phyloP scores from a whole-genome alignment of 1,140 invertebrate genomes.

The Anoplolepis gracilipes region DNA sequence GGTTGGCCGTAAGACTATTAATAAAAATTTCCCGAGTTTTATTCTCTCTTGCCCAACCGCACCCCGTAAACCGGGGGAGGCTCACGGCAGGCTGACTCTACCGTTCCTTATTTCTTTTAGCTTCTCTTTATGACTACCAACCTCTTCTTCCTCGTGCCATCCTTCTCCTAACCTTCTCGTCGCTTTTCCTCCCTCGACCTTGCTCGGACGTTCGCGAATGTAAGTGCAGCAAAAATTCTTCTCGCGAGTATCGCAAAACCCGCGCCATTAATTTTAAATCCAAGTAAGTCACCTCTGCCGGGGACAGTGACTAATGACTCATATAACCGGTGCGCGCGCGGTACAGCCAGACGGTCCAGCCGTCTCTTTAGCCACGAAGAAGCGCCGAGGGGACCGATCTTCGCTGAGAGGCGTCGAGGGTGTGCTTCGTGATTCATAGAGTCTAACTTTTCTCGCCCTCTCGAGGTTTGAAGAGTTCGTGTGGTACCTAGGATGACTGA shows the following conservation, averaged over 20 bases:
- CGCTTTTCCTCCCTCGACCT: background rate
- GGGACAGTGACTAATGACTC: constrained; percentile 77
- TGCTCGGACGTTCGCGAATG: constrained; percentile 56
- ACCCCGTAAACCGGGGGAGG: constrained; percentile 65
- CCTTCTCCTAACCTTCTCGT: background rate
- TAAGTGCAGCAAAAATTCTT: constrained; percentile 75
- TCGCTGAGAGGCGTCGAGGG: constrained; percentile 62
- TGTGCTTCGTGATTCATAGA: constrained; percentile 74
- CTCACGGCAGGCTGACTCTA: constrained; percentile 48
- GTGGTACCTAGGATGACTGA: constrained; percentile 62
- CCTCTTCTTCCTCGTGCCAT: background rate
- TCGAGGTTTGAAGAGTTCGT: constrained; percentile 61
- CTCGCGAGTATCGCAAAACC: constrained; percentile 75
- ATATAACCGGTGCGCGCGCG: constrained; percentile 66
- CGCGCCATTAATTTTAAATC: constrained; percentile 77
- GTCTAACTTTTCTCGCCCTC: constrained; percentile 70
- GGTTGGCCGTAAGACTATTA: constrained; percentile 67
- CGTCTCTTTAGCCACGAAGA: constrained; percentile 72
- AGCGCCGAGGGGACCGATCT: constrained; percentile 59
- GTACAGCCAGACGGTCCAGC: constrained; percentile 64
- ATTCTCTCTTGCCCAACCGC: constrained; percentile 56
- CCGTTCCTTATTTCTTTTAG: constrained; percentile 39
- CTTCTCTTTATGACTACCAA: constrained; percentile 38
- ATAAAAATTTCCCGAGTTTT: constrained; percentile 72
- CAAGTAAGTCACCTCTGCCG: constrained; percentile 75